Evolutionary conservation across 2,113 vertebrate species (phyloP).

Genomic region (Pyrgilauda ruficollis): DNA sequence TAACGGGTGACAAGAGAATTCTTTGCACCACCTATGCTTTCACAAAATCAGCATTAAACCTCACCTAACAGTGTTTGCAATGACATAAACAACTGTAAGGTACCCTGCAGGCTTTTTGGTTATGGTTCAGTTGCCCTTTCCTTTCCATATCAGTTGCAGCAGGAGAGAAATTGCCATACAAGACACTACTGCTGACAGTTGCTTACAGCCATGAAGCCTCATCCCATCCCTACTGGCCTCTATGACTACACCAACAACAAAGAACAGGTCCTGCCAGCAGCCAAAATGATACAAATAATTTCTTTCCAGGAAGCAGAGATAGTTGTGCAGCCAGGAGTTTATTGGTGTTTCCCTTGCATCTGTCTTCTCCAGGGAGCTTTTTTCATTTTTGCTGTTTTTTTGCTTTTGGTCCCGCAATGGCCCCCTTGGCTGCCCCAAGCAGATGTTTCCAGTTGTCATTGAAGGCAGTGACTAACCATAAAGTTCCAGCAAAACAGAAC

Average conservation of each 20-base stretch:
- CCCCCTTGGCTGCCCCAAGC: neutral
- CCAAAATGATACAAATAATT: neutral
- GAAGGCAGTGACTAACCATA: neutral
- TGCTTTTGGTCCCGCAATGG: neutral
- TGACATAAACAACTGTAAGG: neutral
- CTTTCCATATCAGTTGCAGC: neutral
- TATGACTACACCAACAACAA: neutral
- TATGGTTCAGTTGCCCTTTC: neutral
- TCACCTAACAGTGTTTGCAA: neutral
- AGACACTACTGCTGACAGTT: neutral
- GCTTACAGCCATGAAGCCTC: neutral
- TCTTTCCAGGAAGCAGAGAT: neutral
- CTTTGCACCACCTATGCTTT: neutral
- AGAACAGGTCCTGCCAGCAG: neutral
- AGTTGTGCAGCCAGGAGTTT: neutral
- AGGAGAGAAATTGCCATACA: neutral
- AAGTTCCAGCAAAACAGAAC: neutral
- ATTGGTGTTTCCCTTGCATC: neutral
- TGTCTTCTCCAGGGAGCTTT: neutral
- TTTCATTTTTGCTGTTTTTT: neutral
- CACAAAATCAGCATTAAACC: neutral
- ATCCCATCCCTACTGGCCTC: fast-evolving
- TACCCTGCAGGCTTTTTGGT: neutral
- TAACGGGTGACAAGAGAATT: neutral
- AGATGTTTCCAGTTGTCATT: neutral